Evolutionary conservation across 2,113 vertebrate genomes (phyloP).

Genomic region (Apteryx owenii): DNA sequence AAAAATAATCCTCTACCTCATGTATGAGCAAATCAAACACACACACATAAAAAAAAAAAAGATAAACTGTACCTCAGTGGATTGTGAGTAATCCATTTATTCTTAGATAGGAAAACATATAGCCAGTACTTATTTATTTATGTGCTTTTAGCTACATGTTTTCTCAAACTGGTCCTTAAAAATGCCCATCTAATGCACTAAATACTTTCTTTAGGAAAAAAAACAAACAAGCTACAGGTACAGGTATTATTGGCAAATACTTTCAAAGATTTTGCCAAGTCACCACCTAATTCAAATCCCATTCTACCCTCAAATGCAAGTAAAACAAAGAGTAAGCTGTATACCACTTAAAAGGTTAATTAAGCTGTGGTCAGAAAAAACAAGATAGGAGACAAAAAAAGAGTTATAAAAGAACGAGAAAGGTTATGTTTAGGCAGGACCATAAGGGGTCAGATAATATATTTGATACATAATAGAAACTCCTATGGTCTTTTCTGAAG

Average conservation of each 20-base stretch:
- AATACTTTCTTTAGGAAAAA: neutral
- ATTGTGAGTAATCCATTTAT: slow-evolving; percentile 7
- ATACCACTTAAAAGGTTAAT: neutral
- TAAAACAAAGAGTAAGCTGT: neutral
- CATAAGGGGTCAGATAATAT: neutral
- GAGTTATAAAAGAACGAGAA: neutral
- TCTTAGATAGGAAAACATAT: neutral
- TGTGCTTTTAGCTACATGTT: neutral
- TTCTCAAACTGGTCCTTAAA: slow-evolving; percentile 3
- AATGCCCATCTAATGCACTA: neutral
- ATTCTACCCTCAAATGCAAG: neutral
- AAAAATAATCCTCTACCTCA: slow-evolving; percentile 7
- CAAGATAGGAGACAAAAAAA: neutral
- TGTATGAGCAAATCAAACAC: neutral
- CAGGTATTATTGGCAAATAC: neutral
- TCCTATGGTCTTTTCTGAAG: neutral
- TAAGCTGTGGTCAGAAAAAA: neutral
- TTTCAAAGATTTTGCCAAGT: neutral
- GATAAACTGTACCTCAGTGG: neutral
- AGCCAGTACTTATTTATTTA: neutral
- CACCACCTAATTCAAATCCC: neutral
- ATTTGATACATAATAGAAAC: neutral
- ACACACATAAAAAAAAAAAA: neutral
- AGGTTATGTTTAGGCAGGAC: neutral
- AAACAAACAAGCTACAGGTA: neutral